phyloP scores from a whole-genome alignment of 2,888 invertebrate genomes.

The Chymomyza procnemis region DNA sequence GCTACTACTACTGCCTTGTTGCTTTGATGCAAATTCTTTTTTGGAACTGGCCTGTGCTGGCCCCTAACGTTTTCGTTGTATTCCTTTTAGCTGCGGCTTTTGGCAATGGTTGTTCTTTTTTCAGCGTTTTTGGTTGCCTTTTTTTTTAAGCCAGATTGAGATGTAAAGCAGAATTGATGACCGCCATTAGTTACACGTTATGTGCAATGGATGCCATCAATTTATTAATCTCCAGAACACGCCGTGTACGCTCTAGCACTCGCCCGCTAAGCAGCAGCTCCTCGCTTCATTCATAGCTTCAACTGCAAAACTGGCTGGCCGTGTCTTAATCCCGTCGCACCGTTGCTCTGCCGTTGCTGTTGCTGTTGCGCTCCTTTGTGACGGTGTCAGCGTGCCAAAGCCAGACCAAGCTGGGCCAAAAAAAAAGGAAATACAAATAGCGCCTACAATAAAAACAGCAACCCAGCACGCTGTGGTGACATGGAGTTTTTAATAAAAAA shows the following conservation, averaged over 20 bases:
- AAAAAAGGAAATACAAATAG: slow-evolving; percentile 33
- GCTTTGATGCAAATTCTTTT: neutral
- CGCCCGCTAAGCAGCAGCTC: neutral
- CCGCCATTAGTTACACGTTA: slow-evolving; percentile 80
- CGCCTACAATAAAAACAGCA: slow-evolving; percentile 43
- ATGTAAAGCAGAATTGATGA: slow-evolving; percentile 80
- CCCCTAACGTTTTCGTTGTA: neutral
- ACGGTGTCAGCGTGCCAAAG: slow-evolving; percentile 24
- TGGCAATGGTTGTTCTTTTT: neutral
- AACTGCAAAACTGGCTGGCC: slow-evolving; percentile 36
- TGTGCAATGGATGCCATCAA: slow-evolving; percentile 80
- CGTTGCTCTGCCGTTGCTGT: too few relatives aligned
- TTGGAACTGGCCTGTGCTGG: slow-evolving; percentile 27
- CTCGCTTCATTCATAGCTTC: slow-evolving; percentile 40
- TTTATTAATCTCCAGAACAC: slow-evolving; percentile 80
- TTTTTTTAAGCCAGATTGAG: slow-evolving; percentile 79
- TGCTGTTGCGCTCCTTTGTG: slow-evolving; percentile 25
- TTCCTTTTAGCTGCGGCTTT: neutral
- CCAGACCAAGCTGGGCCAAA: slow-evolving; percentile 25
- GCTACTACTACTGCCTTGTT: neutral
- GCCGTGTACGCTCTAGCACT: slow-evolving; percentile 58
- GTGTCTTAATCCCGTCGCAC: slow-evolving; percentile 62
- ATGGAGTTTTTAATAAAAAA: slow-evolving; percentile 57
- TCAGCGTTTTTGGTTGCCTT: slow-evolving; percentile 16
- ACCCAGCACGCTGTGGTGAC: slow-evolving; percentile 57